Evolutionary conservation across 2,113 vertebrate species (phyloP), one percentile per base, ranked within the genome.

Genomic region (Hoplias malabaricus): DNA sequence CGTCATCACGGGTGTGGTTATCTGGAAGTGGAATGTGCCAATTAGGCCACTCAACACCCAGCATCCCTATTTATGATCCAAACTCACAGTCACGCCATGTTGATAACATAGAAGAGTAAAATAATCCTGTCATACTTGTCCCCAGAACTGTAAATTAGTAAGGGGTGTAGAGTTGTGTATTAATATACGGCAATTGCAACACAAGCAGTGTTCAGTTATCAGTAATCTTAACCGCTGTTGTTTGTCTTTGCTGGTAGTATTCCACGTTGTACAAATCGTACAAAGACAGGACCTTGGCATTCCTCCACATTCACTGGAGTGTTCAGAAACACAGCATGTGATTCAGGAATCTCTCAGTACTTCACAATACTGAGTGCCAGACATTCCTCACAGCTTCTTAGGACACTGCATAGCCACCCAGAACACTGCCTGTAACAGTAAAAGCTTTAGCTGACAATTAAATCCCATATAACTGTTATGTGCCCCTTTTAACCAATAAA

Each of bases 321-420:
- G 42, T 43, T 59, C 65, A 77, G 21, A 10, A 10, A 10, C 13
- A 34, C 75, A 74, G 43, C 84, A 79, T 79, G 69, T 78, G 80
- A 86, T 68, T 84, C 43, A 81, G 83, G 86, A 92, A 90, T 91
- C 69, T 92, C 81, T 86, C 90, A 73, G 56, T 13, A 36, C 50
- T 38, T 50, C 81, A 73, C 78, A 77, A 87, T 77, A 83, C 80
- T 14, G 27, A 77, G 83, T 71, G 66, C 34, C 54, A 75, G 48
- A 62, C 83, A 85, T 90, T 90, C 86, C 80, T 83, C 25, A 27
- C 42, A 77, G 75, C 76, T 79, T 62, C 76, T 80, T 36, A 38
- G 16, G n/a, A 67, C 33, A 65, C 33, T 38, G 71, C 53, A 66
- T 27, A 70, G 50, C 61, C 68, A 53, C 43, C 42, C 34, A n/a